Percentiles rank a stretch among this genome's conserved stretches.
Conservation (phyloP, 2,797 vertebrate species). For the Passerculus sandwichensis region DNA sequence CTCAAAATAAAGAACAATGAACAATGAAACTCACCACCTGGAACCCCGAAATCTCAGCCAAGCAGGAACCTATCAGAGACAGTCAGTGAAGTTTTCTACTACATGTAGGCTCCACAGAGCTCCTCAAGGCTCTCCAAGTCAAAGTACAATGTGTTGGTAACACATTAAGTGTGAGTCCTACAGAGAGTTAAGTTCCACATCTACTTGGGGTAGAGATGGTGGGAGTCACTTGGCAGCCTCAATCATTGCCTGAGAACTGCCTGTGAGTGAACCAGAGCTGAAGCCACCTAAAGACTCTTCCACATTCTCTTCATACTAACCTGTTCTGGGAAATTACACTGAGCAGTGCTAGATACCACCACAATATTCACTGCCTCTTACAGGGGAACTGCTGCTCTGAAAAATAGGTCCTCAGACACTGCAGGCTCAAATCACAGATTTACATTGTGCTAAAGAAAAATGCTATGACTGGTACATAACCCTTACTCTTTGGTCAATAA, state of each 20-base stretch:
- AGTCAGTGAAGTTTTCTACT: neutral
- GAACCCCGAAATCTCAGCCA: neutral
- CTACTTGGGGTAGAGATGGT: neutral
- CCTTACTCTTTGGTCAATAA: neutral
- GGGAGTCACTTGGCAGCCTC: neutral
- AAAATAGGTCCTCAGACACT: neutral
- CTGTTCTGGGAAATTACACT: neutral
- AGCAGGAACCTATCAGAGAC: neutral
- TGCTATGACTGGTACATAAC: neutral
- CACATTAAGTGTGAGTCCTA: neutral
- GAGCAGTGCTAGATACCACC: neutral
- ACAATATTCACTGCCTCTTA: neutral
- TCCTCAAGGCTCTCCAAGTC: neutral
- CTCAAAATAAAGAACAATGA: neutral
- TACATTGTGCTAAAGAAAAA: neutral
- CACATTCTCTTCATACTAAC: rapidly evolving
- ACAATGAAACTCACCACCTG: neutral
- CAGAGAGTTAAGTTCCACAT: neutral
- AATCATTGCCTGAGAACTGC: neutral
- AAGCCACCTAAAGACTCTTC: neutral
- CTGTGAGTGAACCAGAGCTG: neutral
- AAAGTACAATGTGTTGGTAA: neutral
- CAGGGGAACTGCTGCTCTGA: neutral
- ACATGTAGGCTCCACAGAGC: neutral
- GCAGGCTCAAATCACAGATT: neutral